Base-by-base conservation (phyloP, 2,888 invertebrate genomes). In the Octonoba sinensis region DNA sequence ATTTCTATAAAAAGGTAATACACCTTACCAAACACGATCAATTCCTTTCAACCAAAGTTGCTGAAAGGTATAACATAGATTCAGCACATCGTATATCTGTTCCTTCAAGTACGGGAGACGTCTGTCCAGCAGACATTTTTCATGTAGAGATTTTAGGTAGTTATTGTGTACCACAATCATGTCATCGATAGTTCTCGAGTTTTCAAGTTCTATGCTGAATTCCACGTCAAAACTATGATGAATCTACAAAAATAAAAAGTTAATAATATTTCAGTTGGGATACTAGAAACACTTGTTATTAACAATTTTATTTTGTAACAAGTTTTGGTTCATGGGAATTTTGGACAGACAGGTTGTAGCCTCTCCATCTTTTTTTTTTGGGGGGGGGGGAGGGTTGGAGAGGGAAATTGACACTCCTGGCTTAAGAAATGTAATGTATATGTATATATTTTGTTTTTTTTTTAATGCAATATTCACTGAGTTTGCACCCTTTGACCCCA, bases 61-160 rank as follows among this genome's bases (percentile, higher is more conserved):
- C 18, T 82, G 82, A 60, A 82, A 82, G 1, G 54, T n/a, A 24
- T 69, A 66, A 46, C 71, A 75, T 16, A 82, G 65, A 46, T 75
- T 59, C 1, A 82, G 20, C n/a, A 82, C 72, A 15, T 82, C 60
- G 49, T 60, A 60, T 15, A 82, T 82, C 3, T 76, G 76, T 22
- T 82, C 76, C n/a, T 51, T 65, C 12, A 82, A 13, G 49, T 44
- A 60, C 1, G 72, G 27, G 11, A 82, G 59, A 15, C 70, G 75
- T 1, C 57, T 44, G 47, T 76, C 71, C n/a, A 82, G 36, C 1
- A 82, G 66, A 24, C 82, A 82, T 3, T 72, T 44, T 36, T 75
- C 71, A 18, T 67, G 75, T 13, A 82, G 56, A 3, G 71, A 70
- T 47, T 65, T 69, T 4, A 82, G 36, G 57, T 82, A 76, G 12